Evolutionary conservation across 1,140 invertebrate species (phyloP).

Genomic region (Drosophila insularis): DNA sequence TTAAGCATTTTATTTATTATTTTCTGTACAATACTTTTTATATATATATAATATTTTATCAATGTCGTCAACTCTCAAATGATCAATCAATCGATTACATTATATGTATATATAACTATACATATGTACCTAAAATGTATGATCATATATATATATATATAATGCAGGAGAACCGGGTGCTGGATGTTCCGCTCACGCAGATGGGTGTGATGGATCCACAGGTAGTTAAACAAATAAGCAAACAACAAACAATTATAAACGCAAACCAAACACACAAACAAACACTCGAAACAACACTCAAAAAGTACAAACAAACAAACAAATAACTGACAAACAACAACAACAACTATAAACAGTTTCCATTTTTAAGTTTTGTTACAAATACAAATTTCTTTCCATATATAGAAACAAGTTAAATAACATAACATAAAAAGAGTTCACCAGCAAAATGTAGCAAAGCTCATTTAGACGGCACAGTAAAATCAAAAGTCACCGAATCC

Average conservation of each 20-base stretch:
- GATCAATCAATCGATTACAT: conserved; percentile 40
- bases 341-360: conserved; percentile 36
- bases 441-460: conserved; percentile 42
- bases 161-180: conserved; percentile 87
- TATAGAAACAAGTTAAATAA: conserved; percentile 23
- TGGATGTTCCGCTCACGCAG: conserved; percentile 92
- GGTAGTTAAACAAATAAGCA: conserved; percentile 84
- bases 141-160: conserved; percentile 54
- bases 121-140: conserved; percentile 36
- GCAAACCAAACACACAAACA: conserved; percentile 24
- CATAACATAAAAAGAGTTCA: conserved; percentile 57
- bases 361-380: conserved; percentile 60
- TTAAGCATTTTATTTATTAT: conserved; percentile 16
- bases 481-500: conserved; percentile 4
- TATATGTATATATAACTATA: conserved; percentile 26
- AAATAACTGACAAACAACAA: conserved; percentile 26
- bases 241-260: conserved; percentile 38
- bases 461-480: conserved; percentile 54
- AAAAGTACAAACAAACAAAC: conserved; percentile 9
- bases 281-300: background rate
- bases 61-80: conserved; percentile 24
- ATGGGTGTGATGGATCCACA: conserved; percentile 94
- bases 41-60: conserved; percentile 18
- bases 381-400: conserved; percentile 50
- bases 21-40: conserved; percentile 37